These are phyloP conservation scores for Herpetotheres cachinnans DNA, from an alignment of 2,113 vertebrate genomes.

Conservation along the genomic window DNA sequence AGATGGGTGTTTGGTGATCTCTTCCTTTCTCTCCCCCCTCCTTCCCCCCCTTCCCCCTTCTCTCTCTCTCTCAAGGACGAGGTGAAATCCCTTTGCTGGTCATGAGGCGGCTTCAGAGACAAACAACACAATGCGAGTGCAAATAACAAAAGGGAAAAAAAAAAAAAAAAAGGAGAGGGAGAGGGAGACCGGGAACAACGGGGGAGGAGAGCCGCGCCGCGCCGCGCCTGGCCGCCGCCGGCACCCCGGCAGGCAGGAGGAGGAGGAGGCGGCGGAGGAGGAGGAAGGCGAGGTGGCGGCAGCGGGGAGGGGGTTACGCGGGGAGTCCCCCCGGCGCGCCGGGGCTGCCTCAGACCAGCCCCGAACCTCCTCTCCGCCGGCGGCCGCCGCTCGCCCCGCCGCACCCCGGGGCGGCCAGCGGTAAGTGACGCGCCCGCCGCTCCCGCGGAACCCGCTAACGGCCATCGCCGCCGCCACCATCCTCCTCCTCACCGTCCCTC, in stretches of 20 bases:
- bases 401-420: neutral
- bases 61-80: slow-evolving; percentile 75
- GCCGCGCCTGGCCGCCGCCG: slow-evolving; percentile 48
- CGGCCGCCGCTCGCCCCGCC: neutral
- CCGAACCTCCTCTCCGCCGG: neutral
- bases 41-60: neutral
- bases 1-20: slow-evolving; percentile 57
- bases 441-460: neutral
- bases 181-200: slow-evolving; percentile 72
- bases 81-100: slow-evolving; percentile 81
- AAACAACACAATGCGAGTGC: slow-evolving; percentile 75
- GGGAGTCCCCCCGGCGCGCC: neutral
- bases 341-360: neutral
- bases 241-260: slow-evolving; percentile 13
- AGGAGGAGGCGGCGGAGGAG: neutral
- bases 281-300: neutral
- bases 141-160: slow-evolving; percentile 71
- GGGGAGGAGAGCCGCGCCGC: slow-evolving; percentile 60
- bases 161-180: slow-evolving; percentile 29
- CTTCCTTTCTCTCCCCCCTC: slow-evolving; percentile 11
- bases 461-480: neutral
- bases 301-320: neutral
- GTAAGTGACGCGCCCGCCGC: slow-evolving; percentile 16
- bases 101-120: slow-evolving; percentile 79
- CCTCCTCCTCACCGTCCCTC: neutral